Evolutionary conservation across 2,797 vertebrate genomes (phyloP).

Genomic region (Gymnopithys bicolor): DNA sequence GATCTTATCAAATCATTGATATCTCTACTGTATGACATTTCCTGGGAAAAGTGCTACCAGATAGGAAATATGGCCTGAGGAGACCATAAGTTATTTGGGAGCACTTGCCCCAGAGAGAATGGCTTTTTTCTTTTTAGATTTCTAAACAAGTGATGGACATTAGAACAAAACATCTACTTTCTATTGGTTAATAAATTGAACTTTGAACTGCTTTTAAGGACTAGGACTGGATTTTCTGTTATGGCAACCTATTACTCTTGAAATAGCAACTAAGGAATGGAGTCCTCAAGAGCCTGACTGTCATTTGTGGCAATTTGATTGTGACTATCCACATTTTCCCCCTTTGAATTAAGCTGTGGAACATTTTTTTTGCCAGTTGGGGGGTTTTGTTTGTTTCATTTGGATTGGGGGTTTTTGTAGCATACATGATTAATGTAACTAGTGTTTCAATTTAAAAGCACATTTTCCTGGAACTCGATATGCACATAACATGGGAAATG

Average conservation of each 20-base stretch:
- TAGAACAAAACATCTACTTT: background rate
- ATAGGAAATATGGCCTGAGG: background rate
- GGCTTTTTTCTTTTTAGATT: background rate
- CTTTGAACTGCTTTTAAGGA: background rate
- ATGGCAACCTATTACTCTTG: background rate
- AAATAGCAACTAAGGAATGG: background rate
- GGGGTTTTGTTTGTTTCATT: background rate
- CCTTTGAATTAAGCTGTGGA: background rate
- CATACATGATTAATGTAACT: background rate
- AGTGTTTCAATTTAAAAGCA: background rate
- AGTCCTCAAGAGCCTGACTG: background rate
- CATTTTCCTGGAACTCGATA: background rate
- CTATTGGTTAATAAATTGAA: background rate
- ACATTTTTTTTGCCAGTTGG: background rate
- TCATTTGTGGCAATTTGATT: background rate
- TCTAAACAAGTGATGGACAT: background rate
- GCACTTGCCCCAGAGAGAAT: background rate
- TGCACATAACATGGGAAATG: background rate
- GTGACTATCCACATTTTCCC: background rate
- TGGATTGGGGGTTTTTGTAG: background rate
- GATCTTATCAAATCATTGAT: background rate
- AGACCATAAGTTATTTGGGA: background rate
- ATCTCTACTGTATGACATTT: background rate
- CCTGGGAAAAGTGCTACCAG: background rate
- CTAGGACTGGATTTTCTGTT: background rate